Conservation (phyloP, 2,888 invertebrate genomes). For the Leptogaster cylindrica region DNA sequence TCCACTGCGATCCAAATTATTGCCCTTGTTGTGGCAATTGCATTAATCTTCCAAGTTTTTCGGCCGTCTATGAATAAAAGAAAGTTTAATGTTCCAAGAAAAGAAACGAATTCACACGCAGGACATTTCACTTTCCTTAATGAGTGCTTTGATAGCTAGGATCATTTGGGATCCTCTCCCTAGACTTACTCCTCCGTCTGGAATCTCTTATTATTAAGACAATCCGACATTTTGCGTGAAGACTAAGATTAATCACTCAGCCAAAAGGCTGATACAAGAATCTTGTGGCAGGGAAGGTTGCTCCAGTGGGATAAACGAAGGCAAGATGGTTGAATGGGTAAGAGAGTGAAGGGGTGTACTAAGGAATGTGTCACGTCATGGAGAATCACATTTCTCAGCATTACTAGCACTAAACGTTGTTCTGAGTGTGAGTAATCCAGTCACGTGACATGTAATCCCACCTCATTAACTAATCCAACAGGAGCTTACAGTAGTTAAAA, state of each 20-base stretch:
- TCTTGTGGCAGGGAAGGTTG: constrained; percentile 7
- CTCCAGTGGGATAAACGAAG: too few species aligned
- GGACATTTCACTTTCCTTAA: constrained; percentile 35
- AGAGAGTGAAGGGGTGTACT: background rate
- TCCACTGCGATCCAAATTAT: background rate
- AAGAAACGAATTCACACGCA: constrained; percentile 26
- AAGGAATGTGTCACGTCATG: constrained; percentile 31
- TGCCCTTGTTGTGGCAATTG: background rate
- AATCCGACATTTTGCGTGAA: constrained; percentile 36
- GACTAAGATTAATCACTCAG: constrained; percentile 37
- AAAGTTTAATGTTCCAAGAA: constrained; percentile 26
- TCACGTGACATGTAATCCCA: constrained; percentile 47
- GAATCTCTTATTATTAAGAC: constrained; percentile 35
- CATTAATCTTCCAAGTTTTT: constrained; percentile 10
- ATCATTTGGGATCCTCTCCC: background rate
- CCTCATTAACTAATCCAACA: constrained; percentile 46
- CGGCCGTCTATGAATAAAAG: background rate
- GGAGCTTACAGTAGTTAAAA: constrained; percentile 47
- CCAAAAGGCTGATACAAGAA: constrained; percentile 31
- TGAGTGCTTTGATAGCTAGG: background rate
- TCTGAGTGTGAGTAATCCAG: constrained; percentile 42
- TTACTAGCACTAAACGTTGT: constrained; percentile 33
- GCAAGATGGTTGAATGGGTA: too few species aligned
- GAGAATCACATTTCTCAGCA: constrained; percentile 35
- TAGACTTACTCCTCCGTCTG: constrained; percentile 6